Conservation (phyloP, 2,888 invertebrate species). For the Teleogryllus oceanicus region DNA sequence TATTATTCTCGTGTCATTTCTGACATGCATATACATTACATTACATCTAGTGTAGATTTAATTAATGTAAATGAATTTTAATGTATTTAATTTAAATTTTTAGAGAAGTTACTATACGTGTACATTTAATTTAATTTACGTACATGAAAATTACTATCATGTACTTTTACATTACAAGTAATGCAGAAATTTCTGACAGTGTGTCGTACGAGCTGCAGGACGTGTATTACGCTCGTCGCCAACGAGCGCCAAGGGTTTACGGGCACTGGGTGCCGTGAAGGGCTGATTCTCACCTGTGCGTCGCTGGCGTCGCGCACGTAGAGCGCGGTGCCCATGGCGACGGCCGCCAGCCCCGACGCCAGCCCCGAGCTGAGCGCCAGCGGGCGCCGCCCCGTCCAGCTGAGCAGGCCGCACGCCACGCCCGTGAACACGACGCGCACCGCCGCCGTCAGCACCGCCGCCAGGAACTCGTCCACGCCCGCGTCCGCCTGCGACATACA, state of each 20-base stretch:
- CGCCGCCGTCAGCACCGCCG: conserved; percentile 67
- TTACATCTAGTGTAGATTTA: too few species aligned
- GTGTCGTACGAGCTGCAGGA: too few species aligned
- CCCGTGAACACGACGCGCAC: conserved; percentile 63
- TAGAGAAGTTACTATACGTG: too few species aligned
- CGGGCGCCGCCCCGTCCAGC: conserved; percentile 61
- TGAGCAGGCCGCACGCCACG: conserved; percentile 62
- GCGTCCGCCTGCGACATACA: conserved; percentile 22
- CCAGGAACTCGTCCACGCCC: conserved; percentile 50
- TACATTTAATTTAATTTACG: too few species aligned
- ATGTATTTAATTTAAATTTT: too few species aligned
- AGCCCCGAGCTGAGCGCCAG: conserved; percentile 64
- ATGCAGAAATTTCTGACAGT: too few species aligned
- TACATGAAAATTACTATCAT: too few species aligned
- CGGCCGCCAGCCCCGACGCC: conserved; percentile 63
- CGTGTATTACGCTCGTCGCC: not conserved
- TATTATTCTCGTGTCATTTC: too few species aligned
- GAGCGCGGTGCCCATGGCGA: conserved; percentile 57
- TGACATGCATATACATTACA: too few species aligned
- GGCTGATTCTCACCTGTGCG: not conserved
- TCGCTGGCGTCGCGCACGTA: conserved; percentile 42
- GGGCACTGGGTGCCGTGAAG: not conserved
- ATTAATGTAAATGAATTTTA: too few species aligned
- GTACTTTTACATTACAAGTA: too few species aligned
- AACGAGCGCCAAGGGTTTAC: too few species aligned